Conservation (phyloP, 2,888 invertebrate species). For the Apoderus coryli region DNA sequence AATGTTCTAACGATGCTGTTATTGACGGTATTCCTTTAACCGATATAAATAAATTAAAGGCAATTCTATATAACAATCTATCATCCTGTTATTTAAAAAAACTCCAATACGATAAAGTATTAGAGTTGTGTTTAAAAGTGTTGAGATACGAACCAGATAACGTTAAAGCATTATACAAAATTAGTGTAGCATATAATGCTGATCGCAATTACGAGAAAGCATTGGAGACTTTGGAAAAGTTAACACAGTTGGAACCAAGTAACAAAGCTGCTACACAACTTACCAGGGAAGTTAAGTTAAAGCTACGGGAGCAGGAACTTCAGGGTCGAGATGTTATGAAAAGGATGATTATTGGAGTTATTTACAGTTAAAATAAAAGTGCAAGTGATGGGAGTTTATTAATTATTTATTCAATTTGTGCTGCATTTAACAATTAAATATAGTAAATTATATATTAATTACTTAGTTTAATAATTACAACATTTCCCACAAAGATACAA, state of each 20-base stretch:
- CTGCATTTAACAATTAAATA: too few relatives aligned
- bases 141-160: conserved; percentile 29
- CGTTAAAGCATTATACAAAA: conserved; percentile 37
- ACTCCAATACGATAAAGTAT: conserved; percentile 48
- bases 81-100: conserved; percentile 65
- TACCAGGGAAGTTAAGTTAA: too few relatives aligned
- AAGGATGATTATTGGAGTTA: too few relatives aligned
- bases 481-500: too few relatives aligned
- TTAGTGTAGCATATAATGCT: conserved; percentile 36
- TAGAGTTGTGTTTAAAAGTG: conserved; percentile 43
- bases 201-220: conserved; percentile 53
- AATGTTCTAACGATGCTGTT: conserved; percentile 32
- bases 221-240: conserved; percentile 39
- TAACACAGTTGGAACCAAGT: conserved; percentile 44
- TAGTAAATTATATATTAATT: too few relatives aligned
- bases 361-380: too few relatives aligned
- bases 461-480: too few relatives aligned
- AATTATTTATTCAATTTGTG: too few relatives aligned
- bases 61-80: conserved; percentile 65
- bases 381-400: too few relatives aligned
- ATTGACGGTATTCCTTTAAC: conserved; percentile 36
- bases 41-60: conserved; percentile 43
- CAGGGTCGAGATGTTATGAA: too few relatives aligned
- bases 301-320: too few relatives aligned
- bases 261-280: too few relatives aligned